Evolutionary conservation across 2,113 vertebrate genomes (phyloP).

Genomic region (Hystrix cristata): DNA sequence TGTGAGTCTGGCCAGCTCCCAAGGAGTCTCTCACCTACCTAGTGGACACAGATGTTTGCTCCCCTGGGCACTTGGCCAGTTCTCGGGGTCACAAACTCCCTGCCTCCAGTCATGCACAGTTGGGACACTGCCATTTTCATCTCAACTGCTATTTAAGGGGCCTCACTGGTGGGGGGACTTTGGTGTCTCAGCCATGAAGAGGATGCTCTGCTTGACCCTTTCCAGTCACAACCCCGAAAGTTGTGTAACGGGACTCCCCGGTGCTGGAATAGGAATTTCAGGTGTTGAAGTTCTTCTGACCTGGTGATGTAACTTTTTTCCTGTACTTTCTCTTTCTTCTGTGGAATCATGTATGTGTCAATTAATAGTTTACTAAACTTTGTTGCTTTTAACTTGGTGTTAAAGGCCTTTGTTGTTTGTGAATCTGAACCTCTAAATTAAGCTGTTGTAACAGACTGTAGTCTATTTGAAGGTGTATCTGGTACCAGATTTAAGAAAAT

Average conservation of each 20-base stretch:
- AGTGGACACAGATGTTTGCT: background rate
- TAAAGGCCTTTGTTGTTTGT: background rate
- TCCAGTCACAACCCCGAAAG: background rate
- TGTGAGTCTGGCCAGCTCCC: background rate
- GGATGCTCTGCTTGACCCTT: background rate
- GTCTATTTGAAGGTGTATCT: background rate
- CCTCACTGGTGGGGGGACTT: background rate
- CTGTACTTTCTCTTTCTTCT: background rate
- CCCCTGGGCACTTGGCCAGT: background rate
- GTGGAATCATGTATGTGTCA: background rate
- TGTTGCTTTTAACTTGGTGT: background rate
- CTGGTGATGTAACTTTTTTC: background rate
- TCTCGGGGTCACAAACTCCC: background rate
- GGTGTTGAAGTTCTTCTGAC: background rate
- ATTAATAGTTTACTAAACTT: background rate
- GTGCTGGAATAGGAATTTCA: background rate
- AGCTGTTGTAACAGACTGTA: background rate
- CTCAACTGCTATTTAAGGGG: background rate
- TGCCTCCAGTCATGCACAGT: background rate
- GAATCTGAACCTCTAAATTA: background rate
- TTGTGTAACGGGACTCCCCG: background rate
- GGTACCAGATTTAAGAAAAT: conserved; percentile 76
- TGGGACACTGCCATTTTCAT: background rate
- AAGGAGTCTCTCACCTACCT: background rate
- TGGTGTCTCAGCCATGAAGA: background rate